Conservation (phyloP, 2,888 invertebrate genomes). For the Trissonchulus sp. region DNA sequence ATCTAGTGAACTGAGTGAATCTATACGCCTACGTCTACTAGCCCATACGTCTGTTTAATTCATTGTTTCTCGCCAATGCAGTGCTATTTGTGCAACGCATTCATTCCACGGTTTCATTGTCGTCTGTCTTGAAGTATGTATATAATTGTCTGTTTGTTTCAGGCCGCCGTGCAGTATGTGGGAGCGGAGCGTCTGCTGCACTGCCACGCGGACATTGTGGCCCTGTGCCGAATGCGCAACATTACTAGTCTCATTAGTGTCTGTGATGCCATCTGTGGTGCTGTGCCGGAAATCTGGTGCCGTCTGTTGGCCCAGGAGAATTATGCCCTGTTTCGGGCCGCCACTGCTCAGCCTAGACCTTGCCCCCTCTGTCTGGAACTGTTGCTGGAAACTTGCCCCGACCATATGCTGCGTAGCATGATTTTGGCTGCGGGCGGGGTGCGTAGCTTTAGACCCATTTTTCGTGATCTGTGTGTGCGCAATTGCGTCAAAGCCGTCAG, state of each 20-base stretch:
- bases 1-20: no score
- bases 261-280: background rate
- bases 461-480: background rate
- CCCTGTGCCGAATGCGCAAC: background rate
- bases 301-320: background rate
- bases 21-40: no score
- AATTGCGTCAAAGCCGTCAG: background rate
- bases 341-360: background rate
- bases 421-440: background rate
- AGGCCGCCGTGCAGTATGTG: background rate
- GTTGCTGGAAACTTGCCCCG: background rate
- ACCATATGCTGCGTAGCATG: background rate
- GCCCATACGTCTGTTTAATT: no score
- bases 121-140: no score
- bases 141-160: constrained; percentile 2
- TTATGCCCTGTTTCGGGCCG: background rate
- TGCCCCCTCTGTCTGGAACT: constrained; percentile 1
- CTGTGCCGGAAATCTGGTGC: background rate
- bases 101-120: no score
- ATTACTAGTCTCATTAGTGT: background rate
- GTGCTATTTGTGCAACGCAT: no score
- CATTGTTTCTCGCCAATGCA: no score
- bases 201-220: background rate
- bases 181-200: background rate
- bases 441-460: background rate